Percentiles rank a stretch among this genome's conserved stretches.
Conservation (phyloP, 1,140 invertebrate genomes). For the Wasmannia auropunctata region DNA sequence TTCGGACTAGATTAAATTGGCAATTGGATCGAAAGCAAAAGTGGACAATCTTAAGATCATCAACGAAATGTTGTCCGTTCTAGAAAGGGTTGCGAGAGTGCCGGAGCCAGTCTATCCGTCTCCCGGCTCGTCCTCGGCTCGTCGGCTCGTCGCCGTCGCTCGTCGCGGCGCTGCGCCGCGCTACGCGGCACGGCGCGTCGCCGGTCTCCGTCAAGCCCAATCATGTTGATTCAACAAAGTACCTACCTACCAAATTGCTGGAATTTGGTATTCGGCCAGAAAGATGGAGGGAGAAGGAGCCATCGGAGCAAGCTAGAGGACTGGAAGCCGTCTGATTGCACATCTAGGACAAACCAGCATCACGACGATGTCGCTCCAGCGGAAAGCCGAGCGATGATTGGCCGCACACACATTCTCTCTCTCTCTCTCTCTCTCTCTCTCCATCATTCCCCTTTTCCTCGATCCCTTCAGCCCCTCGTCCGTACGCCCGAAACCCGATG, state of each 20-base stretch:
- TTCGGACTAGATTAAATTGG: neutral
- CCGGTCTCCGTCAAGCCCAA: conserved; percentile 83
- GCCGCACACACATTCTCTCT: conserved; percentile 70
- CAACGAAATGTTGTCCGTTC: conserved; percentile 21
- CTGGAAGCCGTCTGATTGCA: conserved; percentile 83
- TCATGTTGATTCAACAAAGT: conserved; percentile 86
- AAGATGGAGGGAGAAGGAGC: conserved; percentile 71
- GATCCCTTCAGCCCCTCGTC: conserved; percentile 69
- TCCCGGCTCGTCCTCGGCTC: conserved; percentile 20
- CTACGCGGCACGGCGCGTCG: conserved; percentile 62
- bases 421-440: conserved; percentile 51
- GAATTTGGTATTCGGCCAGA: conserved; percentile 86
- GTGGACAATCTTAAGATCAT: conserved; percentile 24
- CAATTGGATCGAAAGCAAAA: neutral
- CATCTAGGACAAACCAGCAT: conserved; percentile 85
- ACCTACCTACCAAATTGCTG: conserved; percentile 85
- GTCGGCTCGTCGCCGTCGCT: conserved; percentile 47
- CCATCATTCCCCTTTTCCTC: conserved; percentile 68
- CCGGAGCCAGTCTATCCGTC: neutral
- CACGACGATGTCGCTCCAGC: conserved; percentile 82
- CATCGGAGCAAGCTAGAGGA: conserved; percentile 72
- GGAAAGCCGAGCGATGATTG: conserved; percentile 85
- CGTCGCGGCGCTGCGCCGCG: conserved; percentile 19
- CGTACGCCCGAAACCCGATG: conserved; percentile 86
- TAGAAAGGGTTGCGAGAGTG: conserved; percentile 35